Evolutionary conservation across 1,140 invertebrate species (phyloP).

Genomic region (Ceratina japonica): DNA sequence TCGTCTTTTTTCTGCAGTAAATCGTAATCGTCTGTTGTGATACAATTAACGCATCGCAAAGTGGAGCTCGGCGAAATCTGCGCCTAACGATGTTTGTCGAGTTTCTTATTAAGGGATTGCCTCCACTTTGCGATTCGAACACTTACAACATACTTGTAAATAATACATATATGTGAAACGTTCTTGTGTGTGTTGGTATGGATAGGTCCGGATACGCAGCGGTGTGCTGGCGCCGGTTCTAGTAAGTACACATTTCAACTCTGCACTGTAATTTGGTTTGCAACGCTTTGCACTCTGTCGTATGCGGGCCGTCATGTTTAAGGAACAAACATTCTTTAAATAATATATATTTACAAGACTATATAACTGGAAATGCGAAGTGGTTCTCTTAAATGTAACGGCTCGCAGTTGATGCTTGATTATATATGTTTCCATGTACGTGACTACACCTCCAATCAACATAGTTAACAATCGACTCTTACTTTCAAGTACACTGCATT

Average conservation of each 20-base stretch:
- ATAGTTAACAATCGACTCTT: slow-evolving; percentile 9
- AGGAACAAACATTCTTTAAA: not conserved
- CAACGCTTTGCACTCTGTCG: slow-evolving; percentile 24
- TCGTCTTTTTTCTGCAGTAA: slow-evolving; percentile 36
- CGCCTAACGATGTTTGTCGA: not conserved
- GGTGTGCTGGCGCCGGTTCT: slow-evolving; percentile 80
- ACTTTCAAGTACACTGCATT: slow-evolving; percentile 31
- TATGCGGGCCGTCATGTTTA: not conserved
- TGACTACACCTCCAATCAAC: slow-evolving; percentile 11
- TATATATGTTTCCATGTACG: slow-evolving; percentile 32
- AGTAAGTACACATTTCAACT: slow-evolving; percentile 80
- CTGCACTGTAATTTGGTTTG: slow-evolving; percentile 35
- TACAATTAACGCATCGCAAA: slow-evolving; percentile 48
- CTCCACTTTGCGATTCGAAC: slow-evolving; percentile 57
- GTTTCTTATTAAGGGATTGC: not conserved
- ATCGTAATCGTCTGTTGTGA: slow-evolving; percentile 44
- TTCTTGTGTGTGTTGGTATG: slow-evolving; percentile 77
- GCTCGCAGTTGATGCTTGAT: not conserved
- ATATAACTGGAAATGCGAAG: not conserved
- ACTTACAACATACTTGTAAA: slow-evolving; percentile 73
- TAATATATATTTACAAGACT: not conserved
- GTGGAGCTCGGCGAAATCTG: not conserved
- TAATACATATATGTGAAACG: slow-evolving; percentile 78
- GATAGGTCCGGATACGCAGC: slow-evolving; percentile 81
- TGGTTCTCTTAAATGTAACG: slow-evolving; percentile 9